Evolutionary conservation across 1,140 invertebrate species (phyloP), one percentile per base, ranked within the genome.

Genomic region (Forficula auricularia): DNA sequence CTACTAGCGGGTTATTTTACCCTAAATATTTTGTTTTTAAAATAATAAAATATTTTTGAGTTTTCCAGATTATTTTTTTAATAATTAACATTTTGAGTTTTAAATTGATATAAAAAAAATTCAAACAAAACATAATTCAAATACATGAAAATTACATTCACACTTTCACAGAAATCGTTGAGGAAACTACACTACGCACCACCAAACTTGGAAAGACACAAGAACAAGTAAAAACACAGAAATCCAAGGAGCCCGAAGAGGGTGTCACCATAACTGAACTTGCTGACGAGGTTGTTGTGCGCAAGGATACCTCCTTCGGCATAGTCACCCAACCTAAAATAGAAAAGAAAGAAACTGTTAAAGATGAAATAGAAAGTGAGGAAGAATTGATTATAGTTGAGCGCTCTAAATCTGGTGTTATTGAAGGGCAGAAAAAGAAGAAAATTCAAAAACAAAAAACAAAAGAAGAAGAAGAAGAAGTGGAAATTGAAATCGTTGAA

Each of bases 111-210:
- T n/a, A n/a, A n/a, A n/a, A n/a, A n/a, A n/a, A n/a, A n/a, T n/a
- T n/a, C n/a, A 27, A 27, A 27, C 22, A 27, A 27, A 27, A 27
- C 22, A 27, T n/a, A n/a, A 27, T n/a, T 19, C 20, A 16, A 13
- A n/a, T 39, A 39, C 38, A 44, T 41, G 40, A 52, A 43, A 44
- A 42, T 39, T 38, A 43, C 48, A 46, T 48, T 50, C 48, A 57
- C 58, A 63, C 56, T 63, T 64, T 58, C 62, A 66, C 64, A 66
- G 64, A 66, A 63, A 60, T 52, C 56, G 42, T 57, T 50, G 59
- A 60, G 52, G 58, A 59, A 52, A 54, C 57, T 41, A 41, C 48
- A 16, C 42, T 19, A 49, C 40, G 50, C 38, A 46, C 43, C 37
- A 47, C 44, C 22, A 27, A 6, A 27, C 22, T 27, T 10, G 22